A percentile compares a stretch with the other conserved stretches of the same genome.
phyloP scores from a whole-genome alignment of 2,113 vertebrate genomes.

The Esox niger region DNA sequence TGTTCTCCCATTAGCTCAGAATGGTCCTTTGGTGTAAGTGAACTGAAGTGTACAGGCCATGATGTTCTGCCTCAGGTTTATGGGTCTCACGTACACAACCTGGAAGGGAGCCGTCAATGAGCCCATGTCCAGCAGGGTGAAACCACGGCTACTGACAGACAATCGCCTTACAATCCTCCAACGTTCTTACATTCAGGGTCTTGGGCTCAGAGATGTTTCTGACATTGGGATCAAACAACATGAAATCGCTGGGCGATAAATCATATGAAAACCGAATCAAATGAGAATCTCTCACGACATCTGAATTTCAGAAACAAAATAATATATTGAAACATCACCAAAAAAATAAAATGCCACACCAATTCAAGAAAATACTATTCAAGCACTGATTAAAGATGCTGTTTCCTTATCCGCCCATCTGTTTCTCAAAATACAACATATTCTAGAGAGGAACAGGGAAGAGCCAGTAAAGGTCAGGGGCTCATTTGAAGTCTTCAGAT shows the following conservation, averaged over 20 bases:
- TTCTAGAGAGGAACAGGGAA: background rate
- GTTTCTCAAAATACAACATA: background rate
- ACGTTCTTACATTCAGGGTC: too few relatives aligned
- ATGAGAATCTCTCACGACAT: too few relatives aligned
- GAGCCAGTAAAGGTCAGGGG: conserved; percentile 7
- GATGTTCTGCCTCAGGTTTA: background rate
- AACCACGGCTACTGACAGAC: too few relatives aligned
- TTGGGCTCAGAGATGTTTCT: too few relatives aligned
- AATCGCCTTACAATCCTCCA: too few relatives aligned
- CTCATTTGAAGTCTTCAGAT: background rate
- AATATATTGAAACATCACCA: too few relatives aligned
- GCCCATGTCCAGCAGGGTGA: background rate
- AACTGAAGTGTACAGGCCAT: background rate
- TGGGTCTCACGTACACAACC: too few relatives aligned
- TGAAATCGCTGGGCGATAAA: background rate
- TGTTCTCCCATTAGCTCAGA: too few relatives aligned
- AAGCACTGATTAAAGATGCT: background rate
- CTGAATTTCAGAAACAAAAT: too few relatives aligned
- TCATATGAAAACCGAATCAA: background rate
- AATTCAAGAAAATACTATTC: background rate
- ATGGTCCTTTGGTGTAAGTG: background rate
- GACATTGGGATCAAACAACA: too few relatives aligned
- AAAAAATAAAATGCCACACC: background rate
- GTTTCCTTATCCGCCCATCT: background rate
- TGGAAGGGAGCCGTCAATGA: background rate